Conservation (phyloP, 2,888 invertebrate species). For the Ichneumoninae sp. region DNA sequence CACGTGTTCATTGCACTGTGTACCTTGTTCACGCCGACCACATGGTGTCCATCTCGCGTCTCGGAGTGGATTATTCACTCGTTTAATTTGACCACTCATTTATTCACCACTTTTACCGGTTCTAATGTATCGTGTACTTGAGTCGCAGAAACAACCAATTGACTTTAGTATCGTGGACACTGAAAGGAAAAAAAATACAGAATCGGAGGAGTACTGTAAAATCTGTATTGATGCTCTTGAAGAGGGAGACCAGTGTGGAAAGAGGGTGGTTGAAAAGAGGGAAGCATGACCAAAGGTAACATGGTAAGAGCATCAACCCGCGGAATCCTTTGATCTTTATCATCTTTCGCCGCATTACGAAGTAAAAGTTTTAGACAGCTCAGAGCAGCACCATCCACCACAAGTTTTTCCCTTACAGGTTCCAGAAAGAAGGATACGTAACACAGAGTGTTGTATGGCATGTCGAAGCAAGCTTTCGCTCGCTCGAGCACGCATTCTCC, state of each 20-base stretch:
- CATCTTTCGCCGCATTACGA: constrained; percentile 69
- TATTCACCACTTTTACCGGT: not conserved
- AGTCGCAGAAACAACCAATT: not conserved
- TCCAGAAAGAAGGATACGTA: constrained; percentile 42
- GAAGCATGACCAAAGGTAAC: not conserved
- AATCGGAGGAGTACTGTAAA: constrained; percentile 10
- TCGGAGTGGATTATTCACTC: constrained; percentile 38
- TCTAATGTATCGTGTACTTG: not conserved
- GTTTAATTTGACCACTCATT: constrained; percentile 9
- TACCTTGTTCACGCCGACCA: constrained; percentile 57
- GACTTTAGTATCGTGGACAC: not conserved
- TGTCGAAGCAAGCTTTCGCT: constrained; percentile 45
- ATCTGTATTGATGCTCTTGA: not conserved
- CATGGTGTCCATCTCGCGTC: constrained; percentile 53
- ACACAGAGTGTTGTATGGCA: constrained; percentile 9
- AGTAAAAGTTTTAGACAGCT: constrained; percentile 71
- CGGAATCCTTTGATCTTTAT: constrained; percentile 73
- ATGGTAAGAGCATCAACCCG: constrained; percentile 28
- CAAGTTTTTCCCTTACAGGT: constrained; percentile 49
- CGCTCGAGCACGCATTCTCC: constrained; percentile 50
- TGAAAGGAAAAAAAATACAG: not conserved
- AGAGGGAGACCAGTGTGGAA: not conserved
- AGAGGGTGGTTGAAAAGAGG: not conserved
- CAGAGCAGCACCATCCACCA: constrained; percentile 58
- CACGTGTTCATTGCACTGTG: constrained; percentile 60